A percentile compares a stretch with the other conserved stretches of the same genome.
Evolutionary conservation across 2,113 vertebrate species (phyloP).

Genomic region (Gila orcuttii): DNA sequence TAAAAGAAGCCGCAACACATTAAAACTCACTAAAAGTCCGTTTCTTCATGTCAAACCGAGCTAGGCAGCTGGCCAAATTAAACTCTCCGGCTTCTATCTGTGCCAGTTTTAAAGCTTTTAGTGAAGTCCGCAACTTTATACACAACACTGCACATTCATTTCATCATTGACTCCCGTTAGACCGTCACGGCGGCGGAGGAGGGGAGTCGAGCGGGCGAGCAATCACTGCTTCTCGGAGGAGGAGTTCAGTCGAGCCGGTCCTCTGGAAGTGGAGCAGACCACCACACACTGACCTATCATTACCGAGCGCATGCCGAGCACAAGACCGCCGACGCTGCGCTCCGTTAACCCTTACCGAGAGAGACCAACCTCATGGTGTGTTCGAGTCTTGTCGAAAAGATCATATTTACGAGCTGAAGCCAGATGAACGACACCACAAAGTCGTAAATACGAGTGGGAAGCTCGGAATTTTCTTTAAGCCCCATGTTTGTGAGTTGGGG

Average conservation of each 20-base stretch:
- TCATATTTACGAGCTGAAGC: too few relatives aligned
- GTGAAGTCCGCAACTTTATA: slow-evolving; percentile 27
- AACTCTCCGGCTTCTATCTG: not conserved
- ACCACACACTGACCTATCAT: slow-evolving; percentile 70
- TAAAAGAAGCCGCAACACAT: slow-evolving; percentile 12
- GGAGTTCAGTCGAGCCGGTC: slow-evolving; percentile 57
- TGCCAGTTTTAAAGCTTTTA: not conserved
- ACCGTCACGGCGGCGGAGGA: slow-evolving; percentile 10
- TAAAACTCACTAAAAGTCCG: not conserved
- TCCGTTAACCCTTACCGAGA: slow-evolving; percentile 4
- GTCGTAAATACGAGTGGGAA: too few relatives aligned
- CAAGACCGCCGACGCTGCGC: slow-evolving; percentile 34
- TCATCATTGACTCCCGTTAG: slow-evolving; percentile 3
- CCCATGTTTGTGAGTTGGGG: too few relatives aligned
- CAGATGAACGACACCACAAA: too few relatives aligned
- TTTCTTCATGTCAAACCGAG: not conserved
- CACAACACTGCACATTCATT: slow-evolving; percentile 31
- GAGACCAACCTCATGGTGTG: not conserved
- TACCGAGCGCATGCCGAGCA: slow-evolving; percentile 55
- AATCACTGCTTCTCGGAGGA: slow-evolving; percentile 64
- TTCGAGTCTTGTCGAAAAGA: too few relatives aligned
- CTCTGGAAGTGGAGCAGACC: slow-evolving; percentile 68
- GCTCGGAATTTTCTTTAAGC: too few relatives aligned
- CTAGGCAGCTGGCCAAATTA: not conserved
- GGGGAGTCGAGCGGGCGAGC: not conserved